A percentile compares a stretch with the other conserved stretches of the same genome.
Evolutionary conservation across 92 coral and sea anemone genomes (phyloP).

Genomic region (Siderastrea siderea): DNA sequence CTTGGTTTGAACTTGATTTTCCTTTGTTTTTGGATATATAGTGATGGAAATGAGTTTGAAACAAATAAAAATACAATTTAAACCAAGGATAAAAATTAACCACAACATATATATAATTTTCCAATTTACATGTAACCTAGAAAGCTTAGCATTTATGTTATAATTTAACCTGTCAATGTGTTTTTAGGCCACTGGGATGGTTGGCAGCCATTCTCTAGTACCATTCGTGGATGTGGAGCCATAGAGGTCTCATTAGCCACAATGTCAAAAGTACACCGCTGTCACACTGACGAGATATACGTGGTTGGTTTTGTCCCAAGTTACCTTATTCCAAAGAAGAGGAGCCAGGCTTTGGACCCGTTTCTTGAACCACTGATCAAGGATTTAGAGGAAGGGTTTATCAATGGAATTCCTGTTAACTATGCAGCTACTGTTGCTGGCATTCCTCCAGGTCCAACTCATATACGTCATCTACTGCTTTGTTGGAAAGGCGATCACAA

Average conservation of each 20-base stretch:
- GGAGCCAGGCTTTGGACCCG: constrained; percentile 58
- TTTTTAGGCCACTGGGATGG: constrained; percentile 81
- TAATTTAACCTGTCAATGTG: background rate
- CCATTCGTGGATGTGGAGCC: constrained; percentile 70
- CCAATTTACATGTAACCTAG: no score
- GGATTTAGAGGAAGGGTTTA: constrained; percentile 60
- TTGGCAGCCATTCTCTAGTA: constrained; percentile 72
- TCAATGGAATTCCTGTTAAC: constrained; percentile 38
- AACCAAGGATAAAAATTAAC: no score
- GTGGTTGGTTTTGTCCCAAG: constrained; percentile 74
- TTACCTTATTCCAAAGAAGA: constrained; percentile 65
- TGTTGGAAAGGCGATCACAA: constrained; percentile 73
- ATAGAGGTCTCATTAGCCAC: constrained; percentile 62
- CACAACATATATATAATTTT: no score
- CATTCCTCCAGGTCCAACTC: constrained; percentile 32
- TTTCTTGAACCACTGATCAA: constrained; percentile 69
- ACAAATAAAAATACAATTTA: no score
- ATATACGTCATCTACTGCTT: constrained; percentile 46
- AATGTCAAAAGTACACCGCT: constrained; percentile 48
- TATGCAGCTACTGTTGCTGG: constrained; percentile 32
- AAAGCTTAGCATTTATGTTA: background rate
- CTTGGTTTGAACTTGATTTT: no score
- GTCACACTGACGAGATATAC: constrained; percentile 43
- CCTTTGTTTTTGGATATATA: no score
- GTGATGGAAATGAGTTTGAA: no score